These are phyloP conservation scores for Hydraecia micacea DNA, from an alignment of 2,888 invertebrate genomes.

Conservation along the genomic window DNA sequence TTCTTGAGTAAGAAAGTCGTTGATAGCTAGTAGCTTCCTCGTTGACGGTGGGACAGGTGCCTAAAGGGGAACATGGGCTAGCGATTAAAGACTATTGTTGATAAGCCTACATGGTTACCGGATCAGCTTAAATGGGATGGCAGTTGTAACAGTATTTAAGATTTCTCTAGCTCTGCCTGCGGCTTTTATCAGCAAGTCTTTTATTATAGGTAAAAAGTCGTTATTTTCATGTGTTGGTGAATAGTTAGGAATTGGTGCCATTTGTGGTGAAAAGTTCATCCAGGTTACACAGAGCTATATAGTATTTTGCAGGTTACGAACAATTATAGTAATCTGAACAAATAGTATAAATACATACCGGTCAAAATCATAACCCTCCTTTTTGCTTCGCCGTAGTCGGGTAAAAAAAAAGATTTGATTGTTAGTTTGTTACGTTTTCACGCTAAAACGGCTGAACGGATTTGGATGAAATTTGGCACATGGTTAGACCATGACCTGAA, in stretches of 20 bases:
- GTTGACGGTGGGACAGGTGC: neutral
- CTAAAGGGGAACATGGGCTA: neutral
- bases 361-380: too few relatives aligned
- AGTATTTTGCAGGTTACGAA: neutral
- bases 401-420: too few relatives aligned
- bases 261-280: neutral
- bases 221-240: neutral
- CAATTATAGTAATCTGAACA: neutral
- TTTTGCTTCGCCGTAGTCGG: too few relatives aligned
- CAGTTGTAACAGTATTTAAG: neutral
- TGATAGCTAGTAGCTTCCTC: neutral
- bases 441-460: too few relatives aligned
- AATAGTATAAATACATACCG: too few relatives aligned
- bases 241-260: neutral
- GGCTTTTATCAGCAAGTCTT: neutral
- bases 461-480: too few relatives aligned
- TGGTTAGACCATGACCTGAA: too few relatives aligned
- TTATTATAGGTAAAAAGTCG: neutral
- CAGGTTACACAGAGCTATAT: neutral
- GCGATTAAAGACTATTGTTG: conserved; percentile 44
- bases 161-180: neutral
- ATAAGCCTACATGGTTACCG: conserved; percentile 31
- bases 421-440: too few relatives aligned
- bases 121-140: conserved; percentile 30
- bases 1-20: neutral